Evolutionary conservation across 2,888 invertebrate species (phyloP).

Genomic region (Aradus depressus): DNA sequence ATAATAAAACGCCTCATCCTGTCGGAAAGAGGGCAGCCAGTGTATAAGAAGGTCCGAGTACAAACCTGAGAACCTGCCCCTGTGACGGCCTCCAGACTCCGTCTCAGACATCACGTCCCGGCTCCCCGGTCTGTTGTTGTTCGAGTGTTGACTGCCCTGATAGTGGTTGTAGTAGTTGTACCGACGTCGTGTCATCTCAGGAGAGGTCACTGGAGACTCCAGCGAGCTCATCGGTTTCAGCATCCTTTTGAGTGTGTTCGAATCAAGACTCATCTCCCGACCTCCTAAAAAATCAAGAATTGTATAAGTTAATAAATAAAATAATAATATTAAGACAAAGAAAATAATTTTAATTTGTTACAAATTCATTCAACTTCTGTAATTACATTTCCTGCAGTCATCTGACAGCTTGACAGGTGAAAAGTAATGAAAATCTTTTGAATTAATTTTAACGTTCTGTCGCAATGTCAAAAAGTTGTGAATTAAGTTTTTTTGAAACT

Average conservation of each 20-base stretch:
- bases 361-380: too few relatives aligned
- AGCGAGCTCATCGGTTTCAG: constrained; percentile 85
- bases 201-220: constrained; percentile 81
- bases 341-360: too few relatives aligned
- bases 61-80: constrained; percentile 48
- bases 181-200: constrained; percentile 70
- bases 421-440: too few relatives aligned
- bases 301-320: constrained; percentile 20
- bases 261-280: constrained; percentile 47
- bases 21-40: neutral
- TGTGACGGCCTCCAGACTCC: constrained; percentile 47
- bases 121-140: constrained; percentile 43
- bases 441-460: too few relatives aligned
- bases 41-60: too few relatives aligned
- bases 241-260: constrained; percentile 83
- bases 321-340: neutral
- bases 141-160: constrained; percentile 37
- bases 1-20: too few relatives aligned
- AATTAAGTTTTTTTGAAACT: too few relatives aligned
- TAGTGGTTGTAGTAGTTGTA: constrained; percentile 52
- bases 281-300: constrained; percentile 25
- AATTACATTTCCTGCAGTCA: too few relatives aligned
- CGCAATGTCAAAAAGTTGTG: too few relatives aligned
- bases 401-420: too few relatives aligned
- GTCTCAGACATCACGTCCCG: constrained; percentile 42